Evolutionary conservation across 2,888 invertebrate species (phyloP).

Genomic region (Dyspetes luteomarginatus): DNA sequence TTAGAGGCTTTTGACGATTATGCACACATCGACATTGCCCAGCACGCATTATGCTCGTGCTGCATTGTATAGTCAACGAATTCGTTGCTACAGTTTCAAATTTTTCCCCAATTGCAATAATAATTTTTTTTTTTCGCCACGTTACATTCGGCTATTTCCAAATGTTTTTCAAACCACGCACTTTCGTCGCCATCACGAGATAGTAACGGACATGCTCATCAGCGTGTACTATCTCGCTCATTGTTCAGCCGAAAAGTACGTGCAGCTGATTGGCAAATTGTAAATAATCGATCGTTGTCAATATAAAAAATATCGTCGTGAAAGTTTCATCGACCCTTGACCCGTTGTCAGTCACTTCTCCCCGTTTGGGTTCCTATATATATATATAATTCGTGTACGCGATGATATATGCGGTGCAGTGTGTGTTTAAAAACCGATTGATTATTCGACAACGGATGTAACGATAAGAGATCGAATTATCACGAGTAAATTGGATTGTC

Average conservation of each 20-base stretch:
- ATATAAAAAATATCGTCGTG: background rate
- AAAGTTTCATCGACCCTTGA: background rate
- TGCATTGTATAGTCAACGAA: too few relatives aligned
- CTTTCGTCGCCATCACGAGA: background rate
- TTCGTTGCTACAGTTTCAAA: background rate
- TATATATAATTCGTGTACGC: too few relatives aligned
- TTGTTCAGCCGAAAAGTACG: background rate
- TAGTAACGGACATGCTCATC: background rate
- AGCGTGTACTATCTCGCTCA: too few relatives aligned
- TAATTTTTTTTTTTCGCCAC: background rate
- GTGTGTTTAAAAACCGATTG: too few relatives aligned
- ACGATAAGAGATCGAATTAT: slow-evolving; percentile 8
- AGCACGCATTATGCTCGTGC: too few relatives aligned
- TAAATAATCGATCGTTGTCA: background rate
- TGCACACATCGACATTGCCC: too few relatives aligned
- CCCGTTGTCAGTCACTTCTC: background rate
- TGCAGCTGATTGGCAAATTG: background rate
- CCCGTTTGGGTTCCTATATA: background rate
- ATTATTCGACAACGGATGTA: background rate
- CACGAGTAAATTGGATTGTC: background rate
- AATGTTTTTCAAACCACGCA: background rate
- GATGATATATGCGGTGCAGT: too few relatives aligned
- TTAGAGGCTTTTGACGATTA: too few relatives aligned
- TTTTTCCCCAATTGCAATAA: background rate
- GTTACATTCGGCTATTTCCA: background rate